These are phyloP conservation scores for Sprattus sprattus DNA, from an alignment of 2,113 vertebrate genomes.

Conservation along the genomic window DNA sequence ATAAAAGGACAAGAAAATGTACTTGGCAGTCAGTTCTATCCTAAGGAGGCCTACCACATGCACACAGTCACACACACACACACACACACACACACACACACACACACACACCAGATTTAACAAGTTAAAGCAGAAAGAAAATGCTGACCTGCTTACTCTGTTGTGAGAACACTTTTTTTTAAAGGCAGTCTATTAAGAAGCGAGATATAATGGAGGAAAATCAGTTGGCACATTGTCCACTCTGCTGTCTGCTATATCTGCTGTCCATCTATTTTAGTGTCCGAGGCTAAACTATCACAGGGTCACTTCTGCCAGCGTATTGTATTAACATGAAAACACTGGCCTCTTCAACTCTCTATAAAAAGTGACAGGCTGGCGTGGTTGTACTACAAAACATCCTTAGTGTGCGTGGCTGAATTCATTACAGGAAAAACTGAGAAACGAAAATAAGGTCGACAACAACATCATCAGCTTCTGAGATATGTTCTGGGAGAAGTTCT, in stretches of 20 bases:
- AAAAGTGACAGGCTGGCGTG: not conserved
- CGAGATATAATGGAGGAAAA: not conserved
- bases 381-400: not conserved
- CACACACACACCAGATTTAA: constrained; percentile 29
- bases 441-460: not conserved
- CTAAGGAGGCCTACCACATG: constrained; percentile 1
- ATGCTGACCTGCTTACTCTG: constrained; percentile 25
- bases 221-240: not conserved
- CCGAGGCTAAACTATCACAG: not conserved
- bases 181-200: not conserved
- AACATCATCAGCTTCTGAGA: not conserved
- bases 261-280: not conserved
- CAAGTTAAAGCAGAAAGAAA: constrained; percentile 32
- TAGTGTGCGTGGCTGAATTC: not conserved
- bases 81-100: not conserved
- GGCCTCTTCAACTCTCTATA: not conserved
- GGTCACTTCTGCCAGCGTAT: not conserved
- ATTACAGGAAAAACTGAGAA: not conserved
- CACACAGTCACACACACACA: not conserved
- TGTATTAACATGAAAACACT: not conserved
- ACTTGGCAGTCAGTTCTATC: constrained; percentile 29
- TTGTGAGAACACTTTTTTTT: constrained; percentile 6
- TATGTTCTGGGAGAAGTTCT: not conserved
- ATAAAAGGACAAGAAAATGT: constrained; percentile 32
- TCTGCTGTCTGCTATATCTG: not conserved